Conservation (phyloP, 2,113 vertebrate genomes). For the Australoheros scitulus region DNA sequence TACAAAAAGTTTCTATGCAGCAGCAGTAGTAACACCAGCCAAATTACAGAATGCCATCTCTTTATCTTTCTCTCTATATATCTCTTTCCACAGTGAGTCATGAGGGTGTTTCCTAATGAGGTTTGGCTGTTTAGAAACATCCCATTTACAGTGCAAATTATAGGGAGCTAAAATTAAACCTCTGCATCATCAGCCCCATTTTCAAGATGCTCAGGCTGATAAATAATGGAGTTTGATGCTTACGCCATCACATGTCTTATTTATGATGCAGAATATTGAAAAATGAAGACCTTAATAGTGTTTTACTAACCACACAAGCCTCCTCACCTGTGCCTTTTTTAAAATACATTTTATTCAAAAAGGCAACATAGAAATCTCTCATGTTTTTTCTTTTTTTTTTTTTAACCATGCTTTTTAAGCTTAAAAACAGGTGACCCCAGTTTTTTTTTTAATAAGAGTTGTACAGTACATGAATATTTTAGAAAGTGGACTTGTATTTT, state of each 20-base stretch:
- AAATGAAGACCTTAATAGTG: conserved; percentile 88
- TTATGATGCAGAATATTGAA: conserved; percentile 80
- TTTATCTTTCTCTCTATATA: conserved; percentile 76
- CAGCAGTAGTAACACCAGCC: conserved; percentile 27
- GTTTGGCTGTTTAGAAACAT: conserved; percentile 83
- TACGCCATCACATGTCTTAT: conserved; percentile 84
- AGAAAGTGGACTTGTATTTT: conserved; percentile 60
- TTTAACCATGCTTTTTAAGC: not conserved
- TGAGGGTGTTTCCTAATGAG: conserved; percentile 85
- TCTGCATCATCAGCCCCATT: conserved; percentile 86
- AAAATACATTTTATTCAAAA: not conserved
- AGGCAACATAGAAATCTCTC: not conserved
- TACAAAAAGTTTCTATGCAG: conserved; percentile 4
- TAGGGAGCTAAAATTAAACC: conserved; percentile 87
- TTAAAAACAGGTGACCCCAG: conserved; percentile 39
- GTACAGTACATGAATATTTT: conserved; percentile 57
- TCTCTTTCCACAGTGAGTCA: conserved; percentile 81
- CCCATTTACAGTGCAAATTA: conserved; percentile 87
- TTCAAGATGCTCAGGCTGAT: conserved; percentile 85
- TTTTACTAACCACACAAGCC: conserved; percentile 67
- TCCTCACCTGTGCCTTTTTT: not conserved
- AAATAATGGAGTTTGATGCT: conserved; percentile 87
- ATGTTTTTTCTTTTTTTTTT: not conserved
- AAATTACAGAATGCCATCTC: conserved; percentile 37
- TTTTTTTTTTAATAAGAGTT: conserved; percentile 19